These are phyloP conservation scores for Platichthys stellatus DNA, from an alignment of 2,113 vertebrate genomes.

Conservation along the genomic window DNA sequence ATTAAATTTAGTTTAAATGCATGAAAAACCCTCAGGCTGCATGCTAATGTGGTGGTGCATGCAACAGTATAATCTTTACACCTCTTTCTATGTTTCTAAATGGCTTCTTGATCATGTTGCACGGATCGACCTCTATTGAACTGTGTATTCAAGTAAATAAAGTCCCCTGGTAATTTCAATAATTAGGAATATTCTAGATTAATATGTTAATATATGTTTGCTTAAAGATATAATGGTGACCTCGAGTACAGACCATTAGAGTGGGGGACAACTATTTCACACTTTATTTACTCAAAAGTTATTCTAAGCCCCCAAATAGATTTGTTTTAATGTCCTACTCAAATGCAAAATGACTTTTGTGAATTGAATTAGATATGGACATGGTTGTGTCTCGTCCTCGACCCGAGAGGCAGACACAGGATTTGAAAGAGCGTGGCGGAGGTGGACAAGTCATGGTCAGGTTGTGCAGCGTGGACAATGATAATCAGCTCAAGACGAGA, in stretches of 20 bases:
- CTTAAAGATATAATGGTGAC: too few species aligned
- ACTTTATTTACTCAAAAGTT: too few species aligned
- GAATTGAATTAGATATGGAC: not conserved
- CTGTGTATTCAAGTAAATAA: too few species aligned
- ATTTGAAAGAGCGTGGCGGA: not conserved
- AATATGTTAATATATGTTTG: too few species aligned
- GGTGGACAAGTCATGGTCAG: constrained; percentile 11
- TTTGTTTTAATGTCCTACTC: too few species aligned
- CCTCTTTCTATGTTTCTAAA: not conserved
- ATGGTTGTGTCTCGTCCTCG: not conserved
- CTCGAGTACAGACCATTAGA: too few species aligned
- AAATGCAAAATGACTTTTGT: not conserved
- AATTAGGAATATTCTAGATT: too few species aligned
- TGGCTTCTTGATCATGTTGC: not conserved
- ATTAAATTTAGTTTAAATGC: constrained; percentile 13
- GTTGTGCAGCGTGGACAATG: constrained; percentile 26
- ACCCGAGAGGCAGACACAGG: not conserved
- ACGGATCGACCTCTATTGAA: not conserved
- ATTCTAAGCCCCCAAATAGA: too few species aligned
- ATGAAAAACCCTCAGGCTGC: constrained; percentile 6
- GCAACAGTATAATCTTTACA: not conserved
- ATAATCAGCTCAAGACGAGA: constrained; percentile 55
- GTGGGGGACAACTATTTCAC: too few species aligned
- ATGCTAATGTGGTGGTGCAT: not conserved
- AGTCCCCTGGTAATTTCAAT: too few species aligned